These are phyloP conservation scores for Sebastolobus altivelis DNA, from an alignment of 2,797 vertebrate genomes.

Conservation along the genomic window DNA sequence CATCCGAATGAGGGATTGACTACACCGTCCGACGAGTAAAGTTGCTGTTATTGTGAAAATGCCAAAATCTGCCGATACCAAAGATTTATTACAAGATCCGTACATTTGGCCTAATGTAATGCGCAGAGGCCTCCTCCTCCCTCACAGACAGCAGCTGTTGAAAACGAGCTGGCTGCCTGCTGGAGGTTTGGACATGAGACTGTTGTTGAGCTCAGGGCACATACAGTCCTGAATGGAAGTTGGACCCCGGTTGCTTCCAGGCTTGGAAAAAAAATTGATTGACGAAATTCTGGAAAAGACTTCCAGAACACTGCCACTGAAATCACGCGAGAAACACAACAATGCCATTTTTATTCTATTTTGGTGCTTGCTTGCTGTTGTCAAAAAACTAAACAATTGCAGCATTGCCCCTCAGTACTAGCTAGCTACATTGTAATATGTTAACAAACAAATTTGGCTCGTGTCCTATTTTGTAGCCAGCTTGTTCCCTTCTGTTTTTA, in stretches of 20 bases:
- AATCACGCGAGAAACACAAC: constrained; percentile 67
- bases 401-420: not conserved
- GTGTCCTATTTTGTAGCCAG: constrained; percentile 53
- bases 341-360: constrained; percentile 46
- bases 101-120: constrained; percentile 59
- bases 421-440: constrained; percentile 33
- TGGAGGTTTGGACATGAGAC: constrained; percentile 48
- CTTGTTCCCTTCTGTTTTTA: constrained; percentile 25
- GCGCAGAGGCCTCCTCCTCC: constrained; percentile 78
- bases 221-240: constrained; percentile 54
- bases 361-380: constrained; percentile 19
- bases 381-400: constrained; percentile 22
- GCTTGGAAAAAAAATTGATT: constrained; percentile 32
- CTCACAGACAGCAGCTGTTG: constrained; percentile 57
- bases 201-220: constrained; percentile 56
- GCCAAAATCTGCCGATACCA: constrained; percentile 12
- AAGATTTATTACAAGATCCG: constrained; percentile 47
- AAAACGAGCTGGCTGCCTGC: constrained; percentile 50
- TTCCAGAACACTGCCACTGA: constrained; percentile 41
- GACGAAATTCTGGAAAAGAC: constrained; percentile 47
- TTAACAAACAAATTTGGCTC: constrained; percentile 57
- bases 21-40: constrained; percentile 8
- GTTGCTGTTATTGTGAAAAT: constrained; percentile 43
- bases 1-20: constrained; percentile 2
- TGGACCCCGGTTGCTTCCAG: constrained; percentile 44